Conservation (phyloP, 2,797 vertebrate species). For the Darevskia nairensis region DNA sequence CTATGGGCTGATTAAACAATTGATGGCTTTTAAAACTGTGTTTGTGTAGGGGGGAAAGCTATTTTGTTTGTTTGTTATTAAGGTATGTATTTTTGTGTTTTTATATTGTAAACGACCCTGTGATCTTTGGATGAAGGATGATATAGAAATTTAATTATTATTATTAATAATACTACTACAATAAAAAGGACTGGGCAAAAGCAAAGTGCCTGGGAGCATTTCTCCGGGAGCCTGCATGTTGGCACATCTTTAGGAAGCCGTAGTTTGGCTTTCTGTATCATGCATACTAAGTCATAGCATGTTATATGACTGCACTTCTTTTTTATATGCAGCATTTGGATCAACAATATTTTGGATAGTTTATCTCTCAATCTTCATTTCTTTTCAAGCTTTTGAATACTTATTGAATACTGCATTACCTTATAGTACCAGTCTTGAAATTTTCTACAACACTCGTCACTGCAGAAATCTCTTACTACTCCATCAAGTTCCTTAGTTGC, state of each 20-base stretch:
- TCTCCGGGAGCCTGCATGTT: not conserved
- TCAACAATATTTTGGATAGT: not conserved
- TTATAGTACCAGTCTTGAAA: conserved; percentile 99
- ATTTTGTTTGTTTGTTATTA: too few relatives aligned
- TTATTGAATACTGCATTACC: conserved; percentile 79
- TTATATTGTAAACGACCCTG: too few relatives aligned
- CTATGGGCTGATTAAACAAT: too few relatives aligned
- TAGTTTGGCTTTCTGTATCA: not conserved
- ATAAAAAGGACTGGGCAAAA: too few relatives aligned
- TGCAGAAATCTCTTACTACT: conserved; percentile 94
- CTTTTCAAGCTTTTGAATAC: conserved; percentile 62
- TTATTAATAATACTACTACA: too few relatives aligned
- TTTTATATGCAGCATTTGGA: not conserved
- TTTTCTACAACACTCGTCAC: conserved; percentile 91
- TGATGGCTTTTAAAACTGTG: too few relatives aligned
- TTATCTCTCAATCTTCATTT: not conserved
- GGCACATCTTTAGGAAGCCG: not conserved
- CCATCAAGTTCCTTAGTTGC: conserved; percentile 91
- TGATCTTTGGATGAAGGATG: too few relatives aligned
- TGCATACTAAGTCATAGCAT: not conserved
- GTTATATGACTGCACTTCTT: not conserved
- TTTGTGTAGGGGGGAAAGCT: too few relatives aligned
- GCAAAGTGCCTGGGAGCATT: not conserved
- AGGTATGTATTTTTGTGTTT: too few relatives aligned
- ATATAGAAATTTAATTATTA: too few relatives aligned